phyloP scores from a whole-genome alignment of 2,888 invertebrate species.

The Trileptium ribeirensis region DNA sequence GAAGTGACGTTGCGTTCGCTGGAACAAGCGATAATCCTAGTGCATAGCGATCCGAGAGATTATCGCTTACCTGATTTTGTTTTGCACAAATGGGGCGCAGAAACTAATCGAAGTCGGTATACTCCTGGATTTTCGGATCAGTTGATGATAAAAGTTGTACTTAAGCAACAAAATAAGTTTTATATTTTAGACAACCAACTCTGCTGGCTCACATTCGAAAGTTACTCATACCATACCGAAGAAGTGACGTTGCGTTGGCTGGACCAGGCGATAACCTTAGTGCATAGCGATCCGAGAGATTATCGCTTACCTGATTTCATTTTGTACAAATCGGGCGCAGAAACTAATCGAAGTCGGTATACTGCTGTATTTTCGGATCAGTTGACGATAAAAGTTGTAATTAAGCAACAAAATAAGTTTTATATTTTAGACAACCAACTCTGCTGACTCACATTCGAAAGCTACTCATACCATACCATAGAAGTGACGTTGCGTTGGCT shows the following conservation, averaged over 20 bases:
- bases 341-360: constrained; percentile 43
- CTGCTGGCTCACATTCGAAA: constrained; percentile 36
- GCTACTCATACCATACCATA: constrained; percentile 50
- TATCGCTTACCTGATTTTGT: constrained; percentile 42
- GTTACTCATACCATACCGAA: constrained; percentile 50
- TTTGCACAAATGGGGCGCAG: constrained; percentile 42
- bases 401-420: constrained; percentile 44
- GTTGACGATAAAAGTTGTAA: constrained; percentile 46
- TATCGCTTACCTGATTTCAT: constrained; percentile 42
- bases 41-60: neutral
- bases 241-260: constrained; percentile 33
- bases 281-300: neutral
- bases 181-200: constrained; percentile 27
- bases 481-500: constrained; percentile 33
- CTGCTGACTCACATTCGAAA: constrained; percentile 36
- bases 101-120: constrained; percentile 43
- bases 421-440: constrained; percentile 41
- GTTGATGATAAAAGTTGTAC: constrained; percentile 46
- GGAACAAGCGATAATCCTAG: neutral
- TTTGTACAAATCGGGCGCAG: constrained; percentile 42
- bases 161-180: constrained; percentile 44
- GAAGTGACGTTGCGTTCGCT: constrained; percentile 33
- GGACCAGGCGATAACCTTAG: constrained; percentile 6
- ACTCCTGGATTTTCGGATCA: constrained; percentile 51
- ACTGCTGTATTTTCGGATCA: constrained; percentile 51